Base-by-base conservation (phyloP, 2,113 vertebrate genomes). In the Chaetorhynchus papuensis region DNA sequence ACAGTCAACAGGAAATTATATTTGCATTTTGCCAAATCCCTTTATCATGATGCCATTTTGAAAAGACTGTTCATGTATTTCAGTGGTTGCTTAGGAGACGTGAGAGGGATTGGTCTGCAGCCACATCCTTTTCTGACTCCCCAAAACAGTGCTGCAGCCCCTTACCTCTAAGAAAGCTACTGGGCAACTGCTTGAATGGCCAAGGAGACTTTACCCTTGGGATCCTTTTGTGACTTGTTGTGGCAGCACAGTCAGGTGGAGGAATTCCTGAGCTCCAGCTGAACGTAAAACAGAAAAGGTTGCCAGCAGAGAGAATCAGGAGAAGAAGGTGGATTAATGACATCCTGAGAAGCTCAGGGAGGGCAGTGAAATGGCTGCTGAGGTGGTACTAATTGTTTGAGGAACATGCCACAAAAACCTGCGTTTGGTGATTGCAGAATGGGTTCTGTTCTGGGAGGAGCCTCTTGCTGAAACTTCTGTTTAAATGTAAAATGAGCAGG, bases 1-100 rank as follows among this genome's bases (percentile, higher is more conserved):
- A 78, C 6, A 92, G 88, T 96, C 93, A 96, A 96, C 88, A 95
- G 93, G 86, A 96, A 95, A 95, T 96, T 69, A 90, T 89, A 64
- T 78, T 87, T 11, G n/a, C 49, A 16, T 94, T 94, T 96, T 90
- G 93, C 92, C 93, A 92, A 94, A 90, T 89, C 96, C 33, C 60
- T 96, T 93, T 87, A 83, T 93, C 93, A 31, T 4, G 8, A 77
- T 77, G 87, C 93, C 71, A 59, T 91, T 93, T 90, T 78, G 90
- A 90, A 94, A 96, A 89, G 90, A 56, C 60, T 49, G 60, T 92
- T 96, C 80, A n/a, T 87, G 68, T 93, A 22, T 94, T 96, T 96
- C 82, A 86, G 69, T 42, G 76, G 92, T 94, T 96, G 93, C 94
- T 96, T 95, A 95, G 94, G 88, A 93, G 83, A 96, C 78, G 35